phyloP scores from a whole-genome alignment of 2,797 vertebrate genomes.

The Hippoglossus hippoglossus region DNA sequence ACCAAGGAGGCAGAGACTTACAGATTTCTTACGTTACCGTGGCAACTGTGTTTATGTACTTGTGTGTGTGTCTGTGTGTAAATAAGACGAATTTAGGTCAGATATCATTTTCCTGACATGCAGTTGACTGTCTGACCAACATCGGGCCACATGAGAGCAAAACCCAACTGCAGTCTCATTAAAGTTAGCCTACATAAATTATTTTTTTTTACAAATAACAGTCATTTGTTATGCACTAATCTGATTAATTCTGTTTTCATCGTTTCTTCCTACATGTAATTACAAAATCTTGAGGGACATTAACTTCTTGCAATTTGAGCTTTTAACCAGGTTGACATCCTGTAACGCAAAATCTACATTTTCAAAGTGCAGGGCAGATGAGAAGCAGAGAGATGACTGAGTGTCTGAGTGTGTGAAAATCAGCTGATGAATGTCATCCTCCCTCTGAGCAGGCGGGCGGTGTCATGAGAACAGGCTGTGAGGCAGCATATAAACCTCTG shows the following conservation, averaged over 20 bases:
- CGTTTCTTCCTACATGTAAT: not conserved
- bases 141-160: slow-evolving; percentile 12
- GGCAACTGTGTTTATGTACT: slow-evolving; percentile 60
- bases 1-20: slow-evolving; percentile 31
- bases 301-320: not conserved
- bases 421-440: slow-evolving; percentile 40
- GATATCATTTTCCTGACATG: slow-evolving; percentile 18
- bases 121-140: slow-evolving; percentile 37
- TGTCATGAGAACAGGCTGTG: slow-evolving; percentile 40
- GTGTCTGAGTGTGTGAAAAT: slow-evolving; percentile 27
- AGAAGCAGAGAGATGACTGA: not conserved
- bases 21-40: slow-evolving; percentile 57
- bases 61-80: slow-evolving; percentile 13
- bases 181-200: not conserved
- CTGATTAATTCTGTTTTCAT: not conserved
- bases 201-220: not conserved
- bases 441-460: slow-evolving; percentile 25
- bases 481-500: slow-evolving; percentile 44
- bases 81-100: slow-evolving; percentile 54
- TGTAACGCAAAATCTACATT: not conserved
- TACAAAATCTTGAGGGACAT: not conserved
- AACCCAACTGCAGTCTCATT: too few species aligned
- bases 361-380: not conserved
- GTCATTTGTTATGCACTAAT: not conserved
- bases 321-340: not conserved